A percentile compares a stretch with the other conserved stretches of the same genome.
Evolutionary conservation across 2,113 vertebrate genomes (phyloP).

Genomic region (Cyprinus carpio): DNA sequence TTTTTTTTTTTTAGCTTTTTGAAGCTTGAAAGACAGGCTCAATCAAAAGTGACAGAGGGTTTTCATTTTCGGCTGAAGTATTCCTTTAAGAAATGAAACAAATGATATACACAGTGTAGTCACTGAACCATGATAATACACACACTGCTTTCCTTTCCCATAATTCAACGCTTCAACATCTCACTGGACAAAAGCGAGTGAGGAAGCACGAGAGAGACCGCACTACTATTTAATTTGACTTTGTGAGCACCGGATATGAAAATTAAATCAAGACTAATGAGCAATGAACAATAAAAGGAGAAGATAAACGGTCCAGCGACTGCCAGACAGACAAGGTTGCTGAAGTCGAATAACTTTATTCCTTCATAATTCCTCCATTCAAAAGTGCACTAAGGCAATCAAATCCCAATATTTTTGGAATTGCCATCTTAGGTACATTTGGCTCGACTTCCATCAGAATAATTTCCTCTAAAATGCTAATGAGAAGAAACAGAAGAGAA

Average conservation of each 20-base stretch:
- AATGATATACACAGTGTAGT: not conserved
- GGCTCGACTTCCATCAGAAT: slow-evolving; percentile 42
- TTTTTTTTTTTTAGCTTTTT: not conserved
- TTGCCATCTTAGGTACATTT: slow-evolving; percentile 30
- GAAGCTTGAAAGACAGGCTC: not conserved
- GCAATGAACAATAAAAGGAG: slow-evolving; percentile 65
- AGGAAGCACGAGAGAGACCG: not conserved
- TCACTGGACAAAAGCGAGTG: not conserved
- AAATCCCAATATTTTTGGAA: slow-evolving; percentile 38
- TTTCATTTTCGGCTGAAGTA: not conserved
- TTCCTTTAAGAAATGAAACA: not conserved
- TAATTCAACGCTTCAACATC: not conserved
- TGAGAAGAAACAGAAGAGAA: slow-evolving; percentile 45
- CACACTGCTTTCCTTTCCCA: not conserved
- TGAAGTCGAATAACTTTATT: slow-evolving; percentile 65
- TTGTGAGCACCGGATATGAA: slow-evolving; percentile 60
- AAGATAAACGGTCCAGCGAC: slow-evolving; percentile 69
- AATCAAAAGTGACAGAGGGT: not conserved
- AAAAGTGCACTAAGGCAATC: slow-evolving; percentile 51
- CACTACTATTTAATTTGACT: slow-evolving; percentile 64
- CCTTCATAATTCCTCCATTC: slow-evolving; percentile 57
- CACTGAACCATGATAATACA: not conserved
- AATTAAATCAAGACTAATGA: slow-evolving; percentile 74
- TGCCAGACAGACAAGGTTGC: slow-evolving; percentile 62
- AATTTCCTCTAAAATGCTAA: slow-evolving; percentile 46